These are phyloP conservation scores for Enteromius trimaculatus DNA, from an alignment of 2,797 vertebrate species.

Conservation along the genomic window DNA sequence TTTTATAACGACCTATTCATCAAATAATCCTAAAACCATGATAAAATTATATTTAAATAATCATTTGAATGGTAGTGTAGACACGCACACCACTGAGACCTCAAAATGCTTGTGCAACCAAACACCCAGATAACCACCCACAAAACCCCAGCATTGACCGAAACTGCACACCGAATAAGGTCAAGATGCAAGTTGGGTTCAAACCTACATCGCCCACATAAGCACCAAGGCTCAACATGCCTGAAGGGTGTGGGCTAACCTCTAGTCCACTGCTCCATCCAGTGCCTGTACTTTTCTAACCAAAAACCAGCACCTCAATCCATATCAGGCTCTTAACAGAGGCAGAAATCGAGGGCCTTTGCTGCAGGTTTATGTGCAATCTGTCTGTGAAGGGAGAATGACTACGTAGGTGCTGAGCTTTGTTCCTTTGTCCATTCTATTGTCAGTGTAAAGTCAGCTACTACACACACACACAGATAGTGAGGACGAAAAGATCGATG, in stretches of 20 bases:
- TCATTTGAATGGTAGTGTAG: neutral
- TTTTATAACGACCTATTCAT: neutral
- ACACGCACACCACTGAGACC: neutral
- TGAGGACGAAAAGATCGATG: slow-evolving; percentile 55
- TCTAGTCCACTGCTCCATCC: neutral
- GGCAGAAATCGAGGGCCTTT: slow-evolving; percentile 4
- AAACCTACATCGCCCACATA: neutral
- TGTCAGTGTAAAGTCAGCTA: slow-evolving; percentile 55
- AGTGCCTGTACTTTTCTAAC: neutral
- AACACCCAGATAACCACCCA: neutral
- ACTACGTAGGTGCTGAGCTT: slow-evolving; percentile 41
- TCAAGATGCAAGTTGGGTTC: neutral
- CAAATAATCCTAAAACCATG: neutral
- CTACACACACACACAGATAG: slow-evolving; percentile 43
- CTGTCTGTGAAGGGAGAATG: neutral
- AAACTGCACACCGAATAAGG: neutral
- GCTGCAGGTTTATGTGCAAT: neutral
- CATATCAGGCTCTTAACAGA: slow-evolving; percentile 9
- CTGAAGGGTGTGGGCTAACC: neutral
- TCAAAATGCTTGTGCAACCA: neutral
- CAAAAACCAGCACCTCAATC: slow-evolving; percentile 9
- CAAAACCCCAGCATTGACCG: neutral
- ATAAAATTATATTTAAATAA: neutral
- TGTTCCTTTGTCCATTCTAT: slow-evolving; percentile 46
- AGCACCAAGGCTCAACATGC: neutral